Evolutionary conservation across 1,140 invertebrate species (phyloP), one percentile per base, ranked within the genome.

Genomic region (Papilio glaucus): DNA sequence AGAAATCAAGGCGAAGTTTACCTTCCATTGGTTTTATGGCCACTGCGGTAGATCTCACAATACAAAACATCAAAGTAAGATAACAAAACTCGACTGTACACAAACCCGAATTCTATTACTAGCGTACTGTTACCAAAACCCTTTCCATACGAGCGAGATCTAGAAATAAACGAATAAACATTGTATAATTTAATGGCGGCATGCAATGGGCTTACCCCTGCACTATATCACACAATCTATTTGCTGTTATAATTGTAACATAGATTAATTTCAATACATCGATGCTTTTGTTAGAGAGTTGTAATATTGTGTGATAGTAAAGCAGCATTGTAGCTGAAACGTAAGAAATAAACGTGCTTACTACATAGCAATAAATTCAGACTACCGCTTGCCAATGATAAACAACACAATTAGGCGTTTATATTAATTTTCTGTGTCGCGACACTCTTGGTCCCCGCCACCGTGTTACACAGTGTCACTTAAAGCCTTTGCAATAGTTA

Each of bases 401-500:
- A 84, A 84, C 82, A 84, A 84, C 65, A 78, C 76, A 80, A 84
- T 84, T 84, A 84, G 76, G 76, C 68, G 49, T 63, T 57, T 62
- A 39, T 57, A 53, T 75, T 75, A 80, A 80, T 80, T 80, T 41
- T 41, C 39, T 41, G 12, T 41, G 39, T 41, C 10, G 10, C 12
- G 60, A 15, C 68, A 33, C 2, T 6, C 29, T 6, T 33, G 6
- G 29, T 33, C 29, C 29, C 29, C 6, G 60, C 13, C 69, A 77
- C 72, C 26, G 72, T 77, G 68, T 61, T 38, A 39, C 10, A 39
- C 60, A 12, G 73, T 75, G 69, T 62, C 7, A 2, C 26, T 18
- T 33, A 29, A 26, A 15, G 33, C 8, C 39, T 6, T 33, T 33
- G 39, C 39, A 42, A 10, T 42, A 33, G 41, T 39, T 33, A 21